Conservation (phyloP, 2,113 vertebrate genomes). For the Cranoglanis bouderius region DNA sequence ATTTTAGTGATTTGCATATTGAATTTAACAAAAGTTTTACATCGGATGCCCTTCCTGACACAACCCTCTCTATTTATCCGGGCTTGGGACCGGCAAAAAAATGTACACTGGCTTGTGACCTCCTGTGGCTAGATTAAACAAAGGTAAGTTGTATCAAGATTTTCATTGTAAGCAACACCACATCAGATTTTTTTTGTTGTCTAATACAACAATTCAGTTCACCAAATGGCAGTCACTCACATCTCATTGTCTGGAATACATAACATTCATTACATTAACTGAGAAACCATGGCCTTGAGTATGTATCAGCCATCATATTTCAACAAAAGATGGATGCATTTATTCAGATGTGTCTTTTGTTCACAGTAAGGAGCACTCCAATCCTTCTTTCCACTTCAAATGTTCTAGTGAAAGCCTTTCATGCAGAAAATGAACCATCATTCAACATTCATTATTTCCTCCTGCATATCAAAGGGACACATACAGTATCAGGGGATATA, state of each 20-base stretch:
- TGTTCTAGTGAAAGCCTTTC: conserved; percentile 29
- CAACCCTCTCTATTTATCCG: too few species aligned
- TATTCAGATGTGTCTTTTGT: conserved; percentile 30
- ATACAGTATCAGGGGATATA: conserved; percentile 23
- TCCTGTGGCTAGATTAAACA: too few species aligned
- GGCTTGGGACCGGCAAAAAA: too few species aligned
- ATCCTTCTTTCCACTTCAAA: conserved; percentile 20
- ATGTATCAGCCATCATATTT: conserved; percentile 21
- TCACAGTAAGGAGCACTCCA: conserved; percentile 25
- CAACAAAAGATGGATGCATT: conserved; percentile 18
- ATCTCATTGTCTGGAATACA: neutral
- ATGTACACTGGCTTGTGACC: too few species aligned
- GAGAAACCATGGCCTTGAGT: neutral
- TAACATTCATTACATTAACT: neutral
- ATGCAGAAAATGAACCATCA: conserved; percentile 39
- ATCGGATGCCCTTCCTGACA: too few species aligned
- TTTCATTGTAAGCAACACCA: neutral
- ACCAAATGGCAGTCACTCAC: neutral
- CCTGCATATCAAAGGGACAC: conserved; percentile 21
- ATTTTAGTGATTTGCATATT: too few species aligned
- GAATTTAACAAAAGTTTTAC: too few species aligned
- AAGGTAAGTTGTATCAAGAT: neutral
- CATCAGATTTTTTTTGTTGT: neutral
- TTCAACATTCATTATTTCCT: conserved; percentile 18
- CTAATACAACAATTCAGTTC: neutral